Conservation (phyloP, 2,888 invertebrate species). For the Sepiola atlantica region DNA sequence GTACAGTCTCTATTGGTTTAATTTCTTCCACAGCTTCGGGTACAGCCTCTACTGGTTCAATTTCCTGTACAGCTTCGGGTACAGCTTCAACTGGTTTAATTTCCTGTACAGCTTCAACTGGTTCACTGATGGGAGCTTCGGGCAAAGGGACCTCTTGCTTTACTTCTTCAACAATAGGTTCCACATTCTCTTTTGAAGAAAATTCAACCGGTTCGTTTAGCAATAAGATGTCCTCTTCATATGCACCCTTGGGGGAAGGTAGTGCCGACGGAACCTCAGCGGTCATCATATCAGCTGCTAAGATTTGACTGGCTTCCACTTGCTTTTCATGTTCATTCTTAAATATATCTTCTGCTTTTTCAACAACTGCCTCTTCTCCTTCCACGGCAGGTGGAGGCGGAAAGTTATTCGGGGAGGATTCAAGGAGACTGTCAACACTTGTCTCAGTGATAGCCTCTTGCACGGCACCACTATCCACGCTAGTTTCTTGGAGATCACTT, state of each 20-base stretch:
- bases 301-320: slow-evolving; percentile 35
- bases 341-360: slow-evolving; percentile 42
- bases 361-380: slow-evolving; percentile 33
- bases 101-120: neutral
- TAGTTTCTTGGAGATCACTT: slow-evolving; percentile 35
- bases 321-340: slow-evolving; percentile 37
- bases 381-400: slow-evolving; percentile 34
- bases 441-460: slow-evolving; percentile 33
- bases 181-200: neutral
- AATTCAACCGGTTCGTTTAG: neutral
- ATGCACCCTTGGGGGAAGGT: slow-evolving; percentile 42
- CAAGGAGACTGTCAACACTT: slow-evolving; percentile 35
- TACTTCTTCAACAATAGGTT: neutral
- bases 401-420: neutral
- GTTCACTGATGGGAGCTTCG: neutral
- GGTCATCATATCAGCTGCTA: slow-evolving; percentile 37
- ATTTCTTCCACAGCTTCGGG: too few relatives aligned
- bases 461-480: slow-evolving; percentile 36
- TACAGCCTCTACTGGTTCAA: neutral
- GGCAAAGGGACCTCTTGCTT: neutral
- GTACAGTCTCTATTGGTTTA: too few relatives aligned
- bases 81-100: neutral
- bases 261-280: slow-evolving; percentile 43
- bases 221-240: slow-evolving; percentile 1
- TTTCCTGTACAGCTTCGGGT: neutral